phyloP scores from a whole-genome alignment of 2,888 invertebrate species.

The Eurois occulta region DNA sequence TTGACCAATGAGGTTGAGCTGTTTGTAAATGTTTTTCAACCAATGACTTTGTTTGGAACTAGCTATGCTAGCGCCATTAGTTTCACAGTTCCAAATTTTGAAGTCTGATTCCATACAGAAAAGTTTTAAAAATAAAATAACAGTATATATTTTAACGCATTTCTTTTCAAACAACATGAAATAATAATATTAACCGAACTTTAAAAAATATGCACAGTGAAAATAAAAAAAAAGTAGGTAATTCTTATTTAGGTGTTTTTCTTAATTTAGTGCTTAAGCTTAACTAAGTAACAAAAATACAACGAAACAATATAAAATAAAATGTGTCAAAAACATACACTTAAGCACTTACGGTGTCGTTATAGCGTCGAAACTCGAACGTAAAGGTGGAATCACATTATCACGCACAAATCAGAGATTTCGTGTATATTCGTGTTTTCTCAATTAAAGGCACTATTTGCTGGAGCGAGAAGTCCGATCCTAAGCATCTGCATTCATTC shows the following conservation, averaged over 20 bases:
- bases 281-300: conserved; percentile 4
- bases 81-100: too few species aligned
- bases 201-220: not conserved
- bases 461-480: not conserved
- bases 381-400: not conserved
- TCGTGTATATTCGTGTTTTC: not conserved
- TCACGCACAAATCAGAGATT: not conserved
- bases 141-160: not conserved
- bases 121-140: not conserved
- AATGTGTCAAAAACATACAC: not conserved
- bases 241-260: not conserved
- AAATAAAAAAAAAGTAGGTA: not conserved
- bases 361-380: not conserved
- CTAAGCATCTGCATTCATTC: not conserved
- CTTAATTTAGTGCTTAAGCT: conserved; percentile 16
- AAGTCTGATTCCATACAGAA: not conserved
- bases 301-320: not conserved
- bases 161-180: not conserved
- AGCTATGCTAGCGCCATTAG: too few species aligned
- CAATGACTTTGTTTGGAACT: too few species aligned
- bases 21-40: too few species aligned
- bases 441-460: not conserved
- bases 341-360: not conserved
- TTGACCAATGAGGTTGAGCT: too few species aligned
- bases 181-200: not conserved